These are phyloP conservation scores for Cydia fagiglandana DNA, from an alignment of 1,140 invertebrate species.

Conservation along the genomic window DNA sequence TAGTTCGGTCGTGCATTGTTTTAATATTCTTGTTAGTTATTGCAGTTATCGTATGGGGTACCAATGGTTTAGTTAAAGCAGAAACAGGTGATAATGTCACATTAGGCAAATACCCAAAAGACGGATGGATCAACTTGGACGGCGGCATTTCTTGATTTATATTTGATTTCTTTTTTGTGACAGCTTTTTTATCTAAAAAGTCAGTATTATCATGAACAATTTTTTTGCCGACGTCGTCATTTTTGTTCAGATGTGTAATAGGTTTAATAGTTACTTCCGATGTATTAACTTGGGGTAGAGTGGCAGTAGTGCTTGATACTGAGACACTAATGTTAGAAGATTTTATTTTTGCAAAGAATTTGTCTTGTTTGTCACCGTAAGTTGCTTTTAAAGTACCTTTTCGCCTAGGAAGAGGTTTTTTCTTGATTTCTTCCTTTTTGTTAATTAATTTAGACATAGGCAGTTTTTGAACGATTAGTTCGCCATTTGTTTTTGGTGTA, in stretches of 20 bases:
- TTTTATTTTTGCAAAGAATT: constrained; percentile 62
- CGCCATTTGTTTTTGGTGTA: constrained; percentile 47
- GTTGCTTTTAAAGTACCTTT: constrained; percentile 77
- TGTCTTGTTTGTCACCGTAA: constrained; percentile 76
- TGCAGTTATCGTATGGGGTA: constrained; percentile 59
- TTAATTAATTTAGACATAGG: constrained; percentile 42
- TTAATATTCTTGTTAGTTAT: constrained; percentile 70
- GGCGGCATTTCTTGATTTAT: background rate
- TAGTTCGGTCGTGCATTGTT: constrained; percentile 63
- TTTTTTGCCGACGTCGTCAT: background rate
- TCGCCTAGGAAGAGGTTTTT: constrained; percentile 68
- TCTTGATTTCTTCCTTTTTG: constrained; percentile 64
- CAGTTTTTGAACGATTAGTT: constrained; percentile 61
- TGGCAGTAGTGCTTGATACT: background rate
- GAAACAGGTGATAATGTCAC: constrained; percentile 31
- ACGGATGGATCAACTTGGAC: background rate
- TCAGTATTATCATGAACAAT: background rate
- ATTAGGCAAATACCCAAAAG: constrained; percentile 18
- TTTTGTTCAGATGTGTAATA: background rate
- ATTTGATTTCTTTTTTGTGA: background rate
- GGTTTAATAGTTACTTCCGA: background rate
- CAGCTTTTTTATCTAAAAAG: background rate
- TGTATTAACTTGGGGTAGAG: background rate
- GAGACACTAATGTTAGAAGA: constrained; percentile 32
- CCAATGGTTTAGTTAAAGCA: constrained; percentile 40